Base-by-base conservation (phyloP, 2,113 vertebrate species). In the Sphaerodactylus townsendi region DNA sequence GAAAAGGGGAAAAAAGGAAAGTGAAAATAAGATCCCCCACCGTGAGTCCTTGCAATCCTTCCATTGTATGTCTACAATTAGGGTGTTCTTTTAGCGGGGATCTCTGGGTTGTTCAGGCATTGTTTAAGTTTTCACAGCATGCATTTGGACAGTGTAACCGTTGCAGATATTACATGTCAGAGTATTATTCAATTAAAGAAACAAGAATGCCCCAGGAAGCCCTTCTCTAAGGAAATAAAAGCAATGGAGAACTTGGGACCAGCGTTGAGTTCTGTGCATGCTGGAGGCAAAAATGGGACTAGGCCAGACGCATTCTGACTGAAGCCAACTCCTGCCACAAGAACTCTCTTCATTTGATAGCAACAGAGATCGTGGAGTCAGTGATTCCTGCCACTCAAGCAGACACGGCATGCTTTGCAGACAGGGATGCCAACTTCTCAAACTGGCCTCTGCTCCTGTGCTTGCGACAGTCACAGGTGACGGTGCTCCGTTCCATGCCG, bases 331-430 rank as follows among this genome's bases (percentile, higher is more conserved):
- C 76, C 50, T 91, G 28, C 62, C 3, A 71, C 33, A 53, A 80
- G 9, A 91, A 86, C 37, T 28, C 17, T 19, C 85, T 74, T 23
- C 4, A 62, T 37, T 59, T 0, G 4, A 88, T 76, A 88, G 87
- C 81, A 94, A 79, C 71, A 88, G 76, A 85, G 84, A 91, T 75
- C 81, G 44, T 50, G 89, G 87, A 95, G 93, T 95, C 35, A 4
- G 91, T 92, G 92, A 85, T 89, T 94, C 25, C 33, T 75, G 37
- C 88, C 83, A 91, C 84, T 91, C 25, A 4, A 85, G 90, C 71
- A 92, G 88, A 79, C 81, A 91, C 0, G 21, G 85, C 73, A 69
- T 53, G 73, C 56, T 70, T 23, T 0, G 78, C 44, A 76, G 62
- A 14, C 21, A 37, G 25, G n/a, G 44, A n/a, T 30, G 15, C 59